A percentile compares a stretch with the other conserved stretches of the same genome.
Evolutionary conservation across 2,797 vertebrate genomes (phyloP).

Genomic region (Phrynocephalus forsythii): DNA sequence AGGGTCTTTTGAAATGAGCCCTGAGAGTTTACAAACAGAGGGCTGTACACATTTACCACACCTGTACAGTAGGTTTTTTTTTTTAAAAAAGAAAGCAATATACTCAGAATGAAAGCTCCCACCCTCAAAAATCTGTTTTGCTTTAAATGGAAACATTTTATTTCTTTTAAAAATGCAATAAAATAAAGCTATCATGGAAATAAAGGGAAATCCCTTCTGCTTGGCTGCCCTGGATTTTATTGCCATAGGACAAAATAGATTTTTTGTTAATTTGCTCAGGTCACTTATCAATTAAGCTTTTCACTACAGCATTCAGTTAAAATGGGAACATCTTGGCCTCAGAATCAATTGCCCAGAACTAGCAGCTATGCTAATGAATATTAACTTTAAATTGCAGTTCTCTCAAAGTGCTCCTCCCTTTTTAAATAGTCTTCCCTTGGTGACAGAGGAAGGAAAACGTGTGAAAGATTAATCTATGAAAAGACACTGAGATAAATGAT

Average conservation of each 20-base stretch:
- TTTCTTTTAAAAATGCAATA: slow-evolving; percentile 3
- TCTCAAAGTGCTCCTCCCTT: slow-evolving; percentile 61
- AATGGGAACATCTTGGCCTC: slow-evolving; percentile 75
- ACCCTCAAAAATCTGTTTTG: slow-evolving; percentile 21
- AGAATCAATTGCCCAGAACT: slow-evolving; percentile 79
- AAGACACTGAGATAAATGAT: background rate
- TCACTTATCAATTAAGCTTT: slow-evolving; percentile 65
- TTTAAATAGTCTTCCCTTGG: slow-evolving; percentile 31
- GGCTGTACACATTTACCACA: background rate
- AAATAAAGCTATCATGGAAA: slow-evolving; percentile 31
- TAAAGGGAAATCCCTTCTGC: slow-evolving; percentile 53
- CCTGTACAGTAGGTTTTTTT: background rate
- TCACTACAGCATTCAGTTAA: slow-evolving; percentile 66
- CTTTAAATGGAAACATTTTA: background rate
- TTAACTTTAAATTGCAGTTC: slow-evolving; percentile 63
- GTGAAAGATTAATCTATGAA: background rate
- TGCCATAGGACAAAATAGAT: slow-evolving; percentile 36
- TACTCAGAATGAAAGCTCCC: slow-evolving; percentile 41
- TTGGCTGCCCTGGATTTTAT: slow-evolving; percentile 68
- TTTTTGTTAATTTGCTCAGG: slow-evolving; percentile 55
- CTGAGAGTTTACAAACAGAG: slow-evolving; percentile 19
- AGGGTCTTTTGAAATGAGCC: slow-evolving; percentile 48
- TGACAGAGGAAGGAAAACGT: background rate
- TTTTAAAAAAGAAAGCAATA: slow-evolving; percentile 4
- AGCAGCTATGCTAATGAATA: slow-evolving; percentile 74